A percentile compares a stretch with the other conserved stretches of the same genome.
phyloP scores from a whole-genome alignment of 2,113 vertebrate species.

The Neopipo cinnamomea region DNA sequence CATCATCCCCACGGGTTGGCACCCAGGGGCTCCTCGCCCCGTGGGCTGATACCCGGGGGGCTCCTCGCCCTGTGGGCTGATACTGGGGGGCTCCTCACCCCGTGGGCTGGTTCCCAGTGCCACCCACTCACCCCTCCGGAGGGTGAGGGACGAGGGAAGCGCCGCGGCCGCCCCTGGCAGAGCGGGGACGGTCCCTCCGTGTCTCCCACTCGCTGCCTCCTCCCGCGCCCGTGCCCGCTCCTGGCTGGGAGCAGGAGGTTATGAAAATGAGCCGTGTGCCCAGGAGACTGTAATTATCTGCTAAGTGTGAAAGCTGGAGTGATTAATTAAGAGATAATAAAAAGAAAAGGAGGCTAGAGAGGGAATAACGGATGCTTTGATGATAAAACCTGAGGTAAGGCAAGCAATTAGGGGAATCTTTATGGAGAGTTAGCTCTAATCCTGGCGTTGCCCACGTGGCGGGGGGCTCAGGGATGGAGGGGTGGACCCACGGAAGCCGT shows the following conservation, averaged over 20 bases:
- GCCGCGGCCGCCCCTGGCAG: not conserved
- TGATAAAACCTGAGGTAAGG: constrained; percentile 78
- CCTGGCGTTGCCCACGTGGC: constrained; percentile 49
- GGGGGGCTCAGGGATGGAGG: not conserved
- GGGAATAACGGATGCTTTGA: constrained; percentile 77
- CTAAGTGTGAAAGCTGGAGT: constrained; percentile 81
- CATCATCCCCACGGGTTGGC: too few relatives aligned
- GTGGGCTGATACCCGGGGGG: not conserved
- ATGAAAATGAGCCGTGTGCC: constrained; percentile 76
- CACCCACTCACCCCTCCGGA: not conserved
- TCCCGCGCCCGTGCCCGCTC: constrained; percentile 1
- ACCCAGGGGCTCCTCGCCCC: not conserved
- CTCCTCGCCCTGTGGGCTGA: not conserved
- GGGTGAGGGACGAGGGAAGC: accelerated
- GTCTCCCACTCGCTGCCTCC: not conserved
- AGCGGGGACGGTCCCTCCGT: not conserved
- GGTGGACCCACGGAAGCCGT: not conserved
- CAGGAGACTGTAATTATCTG: constrained; percentile 81
- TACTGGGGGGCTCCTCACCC: not conserved
- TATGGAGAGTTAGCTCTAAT: constrained; percentile 74
- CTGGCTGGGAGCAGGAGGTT: constrained; percentile 73
- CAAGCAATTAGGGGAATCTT: constrained; percentile 80
- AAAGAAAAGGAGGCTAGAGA: constrained; percentile 77
- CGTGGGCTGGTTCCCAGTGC: not conserved
- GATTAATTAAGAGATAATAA: constrained; percentile 88